Evolutionary conservation across 1,140 invertebrate genomes (phyloP).

Genomic region (Stegodyphus dumicola): DNA sequence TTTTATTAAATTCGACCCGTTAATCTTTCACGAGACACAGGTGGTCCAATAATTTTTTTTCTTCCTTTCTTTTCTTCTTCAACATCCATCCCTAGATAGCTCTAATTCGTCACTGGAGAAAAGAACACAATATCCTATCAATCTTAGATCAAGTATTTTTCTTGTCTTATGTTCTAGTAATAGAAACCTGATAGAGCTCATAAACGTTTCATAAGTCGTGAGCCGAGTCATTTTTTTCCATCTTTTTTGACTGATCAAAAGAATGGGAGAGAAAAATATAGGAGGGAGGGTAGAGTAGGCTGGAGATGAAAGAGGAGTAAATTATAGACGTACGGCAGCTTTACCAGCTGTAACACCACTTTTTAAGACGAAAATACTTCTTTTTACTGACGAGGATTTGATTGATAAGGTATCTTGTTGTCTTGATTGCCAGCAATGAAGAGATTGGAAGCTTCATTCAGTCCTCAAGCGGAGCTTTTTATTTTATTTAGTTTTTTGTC

Average conservation of each 20-base stretch:
- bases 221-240: neutral
- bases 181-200: slow-evolving; percentile 47
- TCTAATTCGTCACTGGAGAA: neutral
- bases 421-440: too few relatives aligned
- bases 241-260: slow-evolving; percentile 8
- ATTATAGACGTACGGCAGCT: slow-evolving; percentile 20
- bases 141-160: slow-evolving; percentile 40
- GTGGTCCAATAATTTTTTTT: slow-evolving; percentile 1
- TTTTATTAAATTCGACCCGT: neutral
- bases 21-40: slow-evolving; percentile 45
- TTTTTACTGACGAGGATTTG: too few relatives aligned
- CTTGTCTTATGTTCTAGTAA: slow-evolving; percentile 21
- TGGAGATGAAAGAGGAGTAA: slow-evolving; percentile 17
- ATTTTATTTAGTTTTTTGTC: too few relatives aligned
- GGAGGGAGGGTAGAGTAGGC: neutral
- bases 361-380: neutral
- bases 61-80: slow-evolving; percentile 9
- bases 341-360: slow-evolving; percentile 49
- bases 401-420: too few relatives aligned
- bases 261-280: slow-evolving; percentile 14
- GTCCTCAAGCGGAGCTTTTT: too few relatives aligned
- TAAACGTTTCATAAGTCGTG: slow-evolving; percentile 6
- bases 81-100: neutral
- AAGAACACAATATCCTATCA: slow-evolving; percentile 43
- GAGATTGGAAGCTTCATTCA: too few relatives aligned